Base-by-base conservation (phyloP, 2,797 vertebrate genomes). In the Eutrigla gurnardus region DNA sequence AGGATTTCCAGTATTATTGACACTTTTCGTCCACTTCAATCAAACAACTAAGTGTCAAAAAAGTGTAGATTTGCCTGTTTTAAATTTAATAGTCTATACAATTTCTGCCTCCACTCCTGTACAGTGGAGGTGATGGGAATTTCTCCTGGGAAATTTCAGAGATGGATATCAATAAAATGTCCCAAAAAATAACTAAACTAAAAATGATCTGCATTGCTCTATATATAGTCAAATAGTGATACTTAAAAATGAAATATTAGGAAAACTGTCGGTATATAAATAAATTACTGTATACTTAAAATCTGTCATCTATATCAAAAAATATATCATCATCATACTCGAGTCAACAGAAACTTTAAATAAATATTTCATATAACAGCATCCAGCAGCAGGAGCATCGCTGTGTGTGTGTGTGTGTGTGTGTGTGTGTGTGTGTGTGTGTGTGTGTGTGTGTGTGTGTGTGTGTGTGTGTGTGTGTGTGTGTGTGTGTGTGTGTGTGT, bases 401-500 rank as follows among this genome's bases (percentile, higher is more conserved):
- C 14, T 36, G 40, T 53, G 57, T 25, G n/a, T 43, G 58, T 67
- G 53, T 75, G 59, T 60, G 58, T 67, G 53, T 75, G 59, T 60
- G 58, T 67, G 53, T 75, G 59, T 60, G 58, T 67, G 53, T 75
- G 59, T 60, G 58, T 67, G 53, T 75, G 59, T 60, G 58, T 67
- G 53, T 75, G 59, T 60, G 58, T 67, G 53, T 75, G 59, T 60
- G 58, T 67, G 53, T 75, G 59, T 60, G 58, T 67, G 53, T 75
- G 59, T 60, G 58, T 67, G 53, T 75, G 59, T 60, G 58, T 67
- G 53, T 75, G 59, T 60, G 58, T 67, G 53, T 75, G 59, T 60
- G 58, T 67, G 53, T 75, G 59, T 60, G 58, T 67, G 53, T 75
- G 59, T 60, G 58, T 67, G 53, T 75, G 59, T 60, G 58, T 67